Base-by-base conservation (phyloP, 2,797 vertebrate species). In the Cyprinodon diabolis region DNA sequence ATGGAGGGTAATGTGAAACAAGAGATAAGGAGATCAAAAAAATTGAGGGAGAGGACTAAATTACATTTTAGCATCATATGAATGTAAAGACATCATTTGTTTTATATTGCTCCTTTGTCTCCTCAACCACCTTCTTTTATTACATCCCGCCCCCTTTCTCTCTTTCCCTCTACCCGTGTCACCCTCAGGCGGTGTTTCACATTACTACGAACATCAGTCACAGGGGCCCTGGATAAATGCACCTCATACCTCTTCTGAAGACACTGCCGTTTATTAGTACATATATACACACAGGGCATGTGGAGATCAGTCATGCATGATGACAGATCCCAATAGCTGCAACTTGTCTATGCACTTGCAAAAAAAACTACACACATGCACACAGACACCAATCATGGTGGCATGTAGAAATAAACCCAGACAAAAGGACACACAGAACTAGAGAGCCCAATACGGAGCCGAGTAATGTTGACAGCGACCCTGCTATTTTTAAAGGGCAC, bases 401-500 rank as follows among this genome's bases (percentile, higher is more conserved):
- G 56, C 66, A 79, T 66, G 62, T 3, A 69, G 54, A 56, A 58
- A 13, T 55, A 79, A 57, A 79, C 68, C 69, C 52, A 58, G 52
- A 73, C 71, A 74, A 71, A 82, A 30, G 65, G 52, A 74, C 66
- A 77, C 37, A 75, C 13, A 71, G 3, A 83, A 30, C 78, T 45
- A 80, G 35, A 86, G 72, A 83, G 83, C 81, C 80, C 82, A 79
- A 62, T 71, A 75, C 54, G 73, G 82, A 89, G 78, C 72, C 74
- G 65, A 94, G 84, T 84, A 81, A 88, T 85, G 90, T 89, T 87
- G 91, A 92, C 91, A 93, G 87, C 89, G 77, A 92, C 87, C 91
- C 90, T 92, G 92, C 92, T 93, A 93, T 94, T 94, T 94, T 94
- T 93, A 93, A 93, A 93, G 92, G 88, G 88, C 87, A 91, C 87